phyloP scores from a whole-genome alignment of 2,797 vertebrate genomes.

The Avahi laniger region DNA sequence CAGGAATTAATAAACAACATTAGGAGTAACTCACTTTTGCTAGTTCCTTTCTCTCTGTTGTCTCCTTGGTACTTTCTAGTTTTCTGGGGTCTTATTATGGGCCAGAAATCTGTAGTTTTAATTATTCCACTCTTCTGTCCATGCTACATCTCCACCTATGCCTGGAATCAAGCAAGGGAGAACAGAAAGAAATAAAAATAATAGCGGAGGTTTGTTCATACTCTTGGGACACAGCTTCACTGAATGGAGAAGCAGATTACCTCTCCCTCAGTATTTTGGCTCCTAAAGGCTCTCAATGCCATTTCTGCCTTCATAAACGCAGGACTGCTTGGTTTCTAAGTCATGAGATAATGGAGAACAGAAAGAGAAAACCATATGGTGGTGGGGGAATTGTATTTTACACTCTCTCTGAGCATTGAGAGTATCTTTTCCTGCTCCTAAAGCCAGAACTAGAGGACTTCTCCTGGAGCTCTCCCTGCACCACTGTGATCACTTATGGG shows the following conservation, averaged over 20 bases:
- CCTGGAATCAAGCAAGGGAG: neutral
- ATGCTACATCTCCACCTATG: neutral
- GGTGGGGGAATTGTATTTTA: rapidly evolving
- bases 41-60: neutral
- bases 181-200: neutral
- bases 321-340: neutral
- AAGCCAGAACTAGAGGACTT: neutral
- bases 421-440: rapidly evolving
- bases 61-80: neutral
- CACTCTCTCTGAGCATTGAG: neutral
- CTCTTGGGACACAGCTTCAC: neutral
- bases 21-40: neutral
- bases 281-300: neutral
- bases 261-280: rapidly evolving
- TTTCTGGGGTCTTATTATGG: neutral
- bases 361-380: neutral
- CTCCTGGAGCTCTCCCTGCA: neutral
- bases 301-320: neutral
- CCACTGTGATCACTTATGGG: rapidly evolving
- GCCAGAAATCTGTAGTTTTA: neutral
- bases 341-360: neutral
- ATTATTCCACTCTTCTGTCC: neutral
- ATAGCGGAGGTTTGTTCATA: neutral
- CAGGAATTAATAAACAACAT: neutral
- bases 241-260: neutral